Evolutionary conservation across 2,113 vertebrate genomes (phyloP).

Genomic region (Platanista minor): DNA sequence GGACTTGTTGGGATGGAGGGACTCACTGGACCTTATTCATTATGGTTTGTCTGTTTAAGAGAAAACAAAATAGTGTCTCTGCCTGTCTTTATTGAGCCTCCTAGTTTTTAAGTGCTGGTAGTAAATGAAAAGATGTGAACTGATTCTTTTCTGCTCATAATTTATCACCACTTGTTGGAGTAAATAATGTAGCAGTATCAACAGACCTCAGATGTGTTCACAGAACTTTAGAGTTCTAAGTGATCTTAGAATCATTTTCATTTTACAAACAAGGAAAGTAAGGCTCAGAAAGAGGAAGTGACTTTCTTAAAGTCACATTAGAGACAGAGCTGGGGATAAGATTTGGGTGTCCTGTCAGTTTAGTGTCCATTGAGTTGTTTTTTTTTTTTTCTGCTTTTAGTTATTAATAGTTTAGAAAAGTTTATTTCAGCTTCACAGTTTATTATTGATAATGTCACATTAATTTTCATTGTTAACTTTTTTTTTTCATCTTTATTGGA

Average conservation of each 20-base stretch:
- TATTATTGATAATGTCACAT: too few relatives aligned
- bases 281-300: neutral
- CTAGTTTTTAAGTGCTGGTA: neutral
- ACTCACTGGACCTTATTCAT: neutral
- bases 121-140: neutral
- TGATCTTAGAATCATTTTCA: conserved; percentile 8
- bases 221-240: neutral
- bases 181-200: neutral
- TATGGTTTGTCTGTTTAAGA: neutral
- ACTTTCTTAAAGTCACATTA: neutral
- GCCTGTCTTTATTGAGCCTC: neutral
- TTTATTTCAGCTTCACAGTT: too few relatives aligned
- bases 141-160: neutral
- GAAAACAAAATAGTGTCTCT: neutral
- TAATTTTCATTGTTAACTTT: too few relatives aligned
- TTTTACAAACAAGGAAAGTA: neutral
- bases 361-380: neutral
- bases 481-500: too few relatives aligned
- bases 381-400: too few relatives aligned
- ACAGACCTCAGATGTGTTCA: neutral
- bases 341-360: neutral
- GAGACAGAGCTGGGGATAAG: neutral
- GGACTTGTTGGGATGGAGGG: neutral
- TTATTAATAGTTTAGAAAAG: too few relatives aligned
- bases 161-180: neutral